Percentiles rank a stretch among this genome's conserved stretches.
phyloP scores from a whole-genome alignment of 2,888 invertebrate genomes.

The Rosalia funebris region DNA sequence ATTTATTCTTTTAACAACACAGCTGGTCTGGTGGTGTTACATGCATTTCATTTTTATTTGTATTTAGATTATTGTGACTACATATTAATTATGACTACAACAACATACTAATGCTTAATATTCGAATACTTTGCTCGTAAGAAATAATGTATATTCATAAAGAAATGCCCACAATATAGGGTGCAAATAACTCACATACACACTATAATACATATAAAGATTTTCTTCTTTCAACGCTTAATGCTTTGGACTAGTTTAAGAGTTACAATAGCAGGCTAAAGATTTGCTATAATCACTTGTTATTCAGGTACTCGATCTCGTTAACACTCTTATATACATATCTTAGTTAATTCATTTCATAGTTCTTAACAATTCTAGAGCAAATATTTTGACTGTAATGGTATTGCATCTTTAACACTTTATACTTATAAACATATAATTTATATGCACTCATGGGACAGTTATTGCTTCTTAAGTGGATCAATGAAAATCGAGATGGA shows the following conservation, averaged over 20 bases:
- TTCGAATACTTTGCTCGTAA: too few relatives aligned
- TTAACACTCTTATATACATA: slow-evolving; percentile 38
- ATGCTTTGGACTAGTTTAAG: slow-evolving; percentile 49
- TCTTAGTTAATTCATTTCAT: slow-evolving; percentile 27
- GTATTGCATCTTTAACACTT: too few relatives aligned
- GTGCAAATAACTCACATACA: slow-evolving; percentile 28
- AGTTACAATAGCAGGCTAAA: slow-evolving; percentile 51
- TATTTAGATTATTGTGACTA: too few relatives aligned
- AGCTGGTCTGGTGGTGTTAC: too few relatives aligned
- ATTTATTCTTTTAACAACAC: too few relatives aligned
- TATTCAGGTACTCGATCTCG: slow-evolving; percentile 50
- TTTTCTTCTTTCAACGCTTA: slow-evolving; percentile 44
- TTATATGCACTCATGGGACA: too few relatives aligned
- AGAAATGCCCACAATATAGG: slow-evolving; percentile 28
- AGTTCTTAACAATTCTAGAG: slow-evolving; percentile 21
- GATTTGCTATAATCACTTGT: slow-evolving; percentile 48
- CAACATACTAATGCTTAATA: too few relatives aligned
- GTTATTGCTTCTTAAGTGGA: slow-evolving; percentile 18
- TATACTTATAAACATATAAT: too few relatives aligned
- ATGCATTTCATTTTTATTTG: too few relatives aligned
- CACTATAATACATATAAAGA: slow-evolving; percentile 42
- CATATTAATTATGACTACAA: too few relatives aligned
- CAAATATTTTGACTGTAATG: slow-evolving; percentile 19
- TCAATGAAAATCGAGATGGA: slow-evolving; percentile 10
- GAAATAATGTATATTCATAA: too few relatives aligned